A percentile compares a stretch with the other conserved stretches of the same genome.
Evolutionary conservation across 1,140 invertebrate genomes (phyloP).

Genomic region (Trachelipus rathkii): DNA sequence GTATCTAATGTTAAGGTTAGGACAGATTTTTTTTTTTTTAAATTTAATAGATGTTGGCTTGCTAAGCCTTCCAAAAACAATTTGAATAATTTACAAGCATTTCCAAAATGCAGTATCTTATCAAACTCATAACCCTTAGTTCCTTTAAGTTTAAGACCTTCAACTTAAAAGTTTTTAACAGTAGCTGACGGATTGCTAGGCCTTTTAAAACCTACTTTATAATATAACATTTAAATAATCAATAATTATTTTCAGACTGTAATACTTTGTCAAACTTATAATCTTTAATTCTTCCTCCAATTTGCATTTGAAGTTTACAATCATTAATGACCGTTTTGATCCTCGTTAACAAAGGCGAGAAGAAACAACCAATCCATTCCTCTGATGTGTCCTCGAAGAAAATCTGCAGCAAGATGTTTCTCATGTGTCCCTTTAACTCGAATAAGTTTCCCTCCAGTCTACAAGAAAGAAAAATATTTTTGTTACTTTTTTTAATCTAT

Average conservation of each 20-base stretch:
- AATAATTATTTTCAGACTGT: too few relatives aligned
- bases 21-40: too few relatives aligned
- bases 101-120: too few relatives aligned
- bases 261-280: slow-evolving; percentile 23
- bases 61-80: too few relatives aligned
- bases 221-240: not conserved
- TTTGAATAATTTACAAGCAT: too few relatives aligned
- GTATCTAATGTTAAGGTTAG: too few relatives aligned
- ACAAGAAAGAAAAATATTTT: not conserved
- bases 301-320: slow-evolving; percentile 32
- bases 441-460: slow-evolving; percentile 47
- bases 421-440: slow-evolving; percentile 45
- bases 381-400: slow-evolving; percentile 49
- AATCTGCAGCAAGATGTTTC: slow-evolving; percentile 46
- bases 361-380: slow-evolving; percentile 50
- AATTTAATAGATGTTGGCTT: too few relatives aligned
- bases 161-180: too few relatives aligned
- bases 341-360: slow-evolving; percentile 47
- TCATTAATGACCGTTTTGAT: slow-evolving; percentile 44
- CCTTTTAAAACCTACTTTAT: not conserved
- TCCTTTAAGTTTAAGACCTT: too few relatives aligned
- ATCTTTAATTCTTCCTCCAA: slow-evolving; percentile 33
- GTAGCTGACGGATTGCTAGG: too few relatives aligned
- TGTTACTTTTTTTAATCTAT: not conserved
- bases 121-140: too few relatives aligned